These are phyloP conservation scores for Subanguina moxae DNA, from an alignment of 1,140 invertebrate genomes.

Conservation along the genomic window DNA sequence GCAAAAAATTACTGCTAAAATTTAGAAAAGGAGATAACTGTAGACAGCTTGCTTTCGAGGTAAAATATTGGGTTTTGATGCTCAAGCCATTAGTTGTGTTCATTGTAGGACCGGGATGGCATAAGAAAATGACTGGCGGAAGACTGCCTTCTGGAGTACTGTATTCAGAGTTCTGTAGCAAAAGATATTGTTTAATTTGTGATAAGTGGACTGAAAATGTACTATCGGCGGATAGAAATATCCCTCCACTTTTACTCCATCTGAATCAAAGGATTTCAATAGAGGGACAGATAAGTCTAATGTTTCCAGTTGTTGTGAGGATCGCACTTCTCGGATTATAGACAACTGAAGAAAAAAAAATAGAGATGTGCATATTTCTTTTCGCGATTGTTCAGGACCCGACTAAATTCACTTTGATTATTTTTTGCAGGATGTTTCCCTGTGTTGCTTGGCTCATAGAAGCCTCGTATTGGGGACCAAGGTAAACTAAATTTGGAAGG, in stretches of 20 bases:
- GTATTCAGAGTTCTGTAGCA: neutral
- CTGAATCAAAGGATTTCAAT: conserved; percentile 7
- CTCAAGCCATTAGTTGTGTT: conserved; percentile 20
- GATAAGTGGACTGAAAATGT: neutral
- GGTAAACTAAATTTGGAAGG: no score
- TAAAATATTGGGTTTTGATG: conserved; percentile 18
- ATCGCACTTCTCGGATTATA: conserved; percentile 16
- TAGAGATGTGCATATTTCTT: no score
- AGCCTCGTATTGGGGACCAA: no score
- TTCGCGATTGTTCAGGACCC: no score
- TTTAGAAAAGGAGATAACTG: neutral
- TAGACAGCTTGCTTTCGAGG: neutral
- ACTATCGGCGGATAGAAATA: conserved; percentile 24
- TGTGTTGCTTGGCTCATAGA: no score
- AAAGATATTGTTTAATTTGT: neutral
- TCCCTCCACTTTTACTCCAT: conserved; percentile 15
- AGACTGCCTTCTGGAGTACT: conserved; percentile 16
- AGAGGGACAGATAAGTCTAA: conserved; percentile 6
- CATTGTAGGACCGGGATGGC: conserved; percentile 19
- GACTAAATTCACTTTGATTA: no score
- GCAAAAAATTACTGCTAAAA: conserved; percentile 13
- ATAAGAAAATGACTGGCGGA: conserved; percentile 19
- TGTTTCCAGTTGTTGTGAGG: conserved; percentile 5
- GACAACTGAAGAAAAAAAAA: no score
- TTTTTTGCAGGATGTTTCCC: no score